Conservation (phyloP, 92 coral and sea anemone species). For the Umimayanthus chanpuru region DNA sequence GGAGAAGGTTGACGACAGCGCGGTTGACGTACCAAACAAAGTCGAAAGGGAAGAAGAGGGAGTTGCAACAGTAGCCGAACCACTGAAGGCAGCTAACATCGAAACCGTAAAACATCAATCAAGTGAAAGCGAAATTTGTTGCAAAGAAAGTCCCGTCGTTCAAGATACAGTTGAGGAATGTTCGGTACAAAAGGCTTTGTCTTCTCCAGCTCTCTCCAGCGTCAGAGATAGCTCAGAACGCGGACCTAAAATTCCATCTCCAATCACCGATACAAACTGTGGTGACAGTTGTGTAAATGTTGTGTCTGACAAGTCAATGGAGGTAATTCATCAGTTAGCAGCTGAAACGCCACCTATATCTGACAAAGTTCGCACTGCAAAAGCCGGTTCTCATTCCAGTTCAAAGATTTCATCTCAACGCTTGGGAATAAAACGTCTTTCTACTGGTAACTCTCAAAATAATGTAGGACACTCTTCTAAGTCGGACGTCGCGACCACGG, state of each 20-base stretch:
- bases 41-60: conserved; percentile 3
- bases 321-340: neutral
- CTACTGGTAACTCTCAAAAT: neutral
- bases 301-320: neutral
- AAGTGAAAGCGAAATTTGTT: neutral
- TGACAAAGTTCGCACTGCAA: neutral
- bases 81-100: neutral
- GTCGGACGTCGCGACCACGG: neutral
- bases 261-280: neutral
- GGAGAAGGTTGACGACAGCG: neutral
- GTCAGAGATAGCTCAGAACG: neutral
- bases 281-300: neutral
- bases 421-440: neutral
- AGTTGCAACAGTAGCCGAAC: neutral
- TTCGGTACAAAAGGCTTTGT: neutral
- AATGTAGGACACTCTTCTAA: neutral
- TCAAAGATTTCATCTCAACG: neutral
- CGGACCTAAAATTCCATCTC: neutral
- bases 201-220: neutral
- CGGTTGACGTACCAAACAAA: neutral
- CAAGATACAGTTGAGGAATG: neutral
- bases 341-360: neutral
- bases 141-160: neutral
- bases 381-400: neutral
- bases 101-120: neutral